Base-by-base conservation (phyloP, 2,797 vertebrate species). In the Ctenochaetus hawaiiensis region DNA sequence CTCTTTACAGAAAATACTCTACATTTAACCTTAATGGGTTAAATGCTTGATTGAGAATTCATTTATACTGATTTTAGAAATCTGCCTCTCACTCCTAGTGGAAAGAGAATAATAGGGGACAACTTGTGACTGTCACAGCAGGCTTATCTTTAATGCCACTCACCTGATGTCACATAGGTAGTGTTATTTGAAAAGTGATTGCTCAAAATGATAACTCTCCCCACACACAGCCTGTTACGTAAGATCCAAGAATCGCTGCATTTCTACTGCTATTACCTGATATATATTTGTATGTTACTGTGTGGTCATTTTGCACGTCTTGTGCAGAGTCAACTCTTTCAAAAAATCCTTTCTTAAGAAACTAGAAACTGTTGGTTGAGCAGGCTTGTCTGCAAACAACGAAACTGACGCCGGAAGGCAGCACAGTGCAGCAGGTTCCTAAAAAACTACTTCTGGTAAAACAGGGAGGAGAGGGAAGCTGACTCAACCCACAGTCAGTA, bases 361-460 rank as follows among this genome's bases (percentile, higher is more conserved):
- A 83, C 82, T 39, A 53, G 45, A 80, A 73, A 67, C 45, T 10
- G 62, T 65, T 72, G 44, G 76, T 58, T 72, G 49, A 87, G 67
- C 84, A 71, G 48, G 74, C 80, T 85, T 18, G 22, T 59, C 64
- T 70, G 71, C 77, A 87, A 86, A 89, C 65, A 83, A 16, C 16
- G 83, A 92, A 92, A 91, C 83, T 81, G 68, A 43, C 3, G 34
- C 69, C 48, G 17, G 63, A 76, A 83, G 63, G 70, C 70, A 73
- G 77, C 70, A 75, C 84, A 80, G 83, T 75, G 58, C 56, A 81
- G 80, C 85, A 83, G 81, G 88, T 93, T 92, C 83, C 87, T 81
- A 84, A 92, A 85, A 88, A 80, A 45, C 26, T 53, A 84, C 83
- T 92, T 91, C 85, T 92, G 82, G 91, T 91, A 81, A 89, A 89